Base-by-base conservation (phyloP, 1,140 invertebrate genomes). In the Lerema accius region DNA sequence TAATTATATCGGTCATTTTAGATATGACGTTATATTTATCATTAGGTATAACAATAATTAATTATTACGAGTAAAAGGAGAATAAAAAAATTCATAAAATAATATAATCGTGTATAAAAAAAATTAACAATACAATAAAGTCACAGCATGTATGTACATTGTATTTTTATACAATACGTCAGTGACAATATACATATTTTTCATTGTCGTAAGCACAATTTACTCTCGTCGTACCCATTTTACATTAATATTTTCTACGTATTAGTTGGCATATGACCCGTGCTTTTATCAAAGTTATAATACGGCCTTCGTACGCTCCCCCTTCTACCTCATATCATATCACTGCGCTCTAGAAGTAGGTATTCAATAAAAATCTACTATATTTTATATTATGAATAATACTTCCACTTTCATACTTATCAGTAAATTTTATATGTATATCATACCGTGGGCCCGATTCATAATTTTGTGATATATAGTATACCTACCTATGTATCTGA, bases 11-110 rank as follows among this genome's bases (percentile, higher is more conserved):
- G 65, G 77, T 76, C 77, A 82, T 81, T 77, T 77, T 58, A 80
- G 80, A 89, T 87, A 84, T 86, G 86, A 89, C 80, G 60, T 76
- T 68, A 76, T n/a, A 79, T 73, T 74, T 78, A 78, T 77, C 62
- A 78, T 79, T 77, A 78, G 65, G 60, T 82, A 78, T 80, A 84
- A 85, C 78, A 85, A 83, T 82, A 76, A 78, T 76, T 80, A 74
- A n/a, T n/a, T n/a, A n/a, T 82, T 69, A 80, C 78, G 69, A 83
- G 73, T 82, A 83, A 80, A 84, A 86, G 78, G 73, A 82, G 71
- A 88, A 81, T 82, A 82, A 80, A 79, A 81, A 86, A 65, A 58
- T 77, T 80, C 73, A 53, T 80, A 83, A 86, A 84, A 78, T 77
- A 82, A 89, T 85, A 78, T 73, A 79, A 80, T 77, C 73, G 72